phyloP scores from a whole-genome alignment of 2,888 invertebrate genomes.

The Thymelicus lineola region DNA sequence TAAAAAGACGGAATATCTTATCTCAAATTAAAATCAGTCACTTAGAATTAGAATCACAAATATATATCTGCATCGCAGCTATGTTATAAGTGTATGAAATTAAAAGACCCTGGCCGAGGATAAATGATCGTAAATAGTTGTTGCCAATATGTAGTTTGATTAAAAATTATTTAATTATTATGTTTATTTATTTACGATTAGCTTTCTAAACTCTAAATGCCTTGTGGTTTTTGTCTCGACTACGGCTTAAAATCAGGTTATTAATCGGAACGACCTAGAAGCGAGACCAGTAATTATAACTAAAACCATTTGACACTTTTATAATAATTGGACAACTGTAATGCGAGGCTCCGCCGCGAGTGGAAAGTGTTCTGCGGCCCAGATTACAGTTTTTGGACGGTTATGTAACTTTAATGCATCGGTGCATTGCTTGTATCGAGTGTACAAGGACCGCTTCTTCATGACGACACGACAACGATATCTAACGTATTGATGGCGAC shows the following conservation, averaged over 20 bases:
- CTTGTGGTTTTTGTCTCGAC: neutral
- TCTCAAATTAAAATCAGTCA: no score
- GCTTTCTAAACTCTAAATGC: neutral
- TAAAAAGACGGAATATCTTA: no score
- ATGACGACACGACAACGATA: no score
- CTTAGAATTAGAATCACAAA: no score
- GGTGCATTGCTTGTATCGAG: slow-evolving; percentile 48
- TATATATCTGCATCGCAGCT: no score
- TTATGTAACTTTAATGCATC: slow-evolving; percentile 59
- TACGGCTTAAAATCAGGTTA: neutral
- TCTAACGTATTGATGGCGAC: no score
- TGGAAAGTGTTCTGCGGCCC: slow-evolving; percentile 73
- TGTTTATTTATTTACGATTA: neutral
- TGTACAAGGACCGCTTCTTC: slow-evolving; percentile 4
- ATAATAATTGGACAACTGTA: slow-evolving; percentile 41
- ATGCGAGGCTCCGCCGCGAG: slow-evolving; percentile 58
- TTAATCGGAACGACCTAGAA: slow-evolving; percentile 4
- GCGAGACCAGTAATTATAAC: slow-evolving; percentile 3
- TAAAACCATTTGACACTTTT: slow-evolving; percentile 19
- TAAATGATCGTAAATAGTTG: no score
- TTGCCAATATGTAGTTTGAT: no score
- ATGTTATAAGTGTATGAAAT: no score
- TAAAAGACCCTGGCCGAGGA: no score
- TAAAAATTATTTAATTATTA: neutral
- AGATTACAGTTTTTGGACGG: slow-evolving; percentile 54